These are phyloP conservation scores for Acromyrmex heyeri DNA, from an alignment of 1,140 invertebrate genomes.

Conservation along the genomic window DNA sequence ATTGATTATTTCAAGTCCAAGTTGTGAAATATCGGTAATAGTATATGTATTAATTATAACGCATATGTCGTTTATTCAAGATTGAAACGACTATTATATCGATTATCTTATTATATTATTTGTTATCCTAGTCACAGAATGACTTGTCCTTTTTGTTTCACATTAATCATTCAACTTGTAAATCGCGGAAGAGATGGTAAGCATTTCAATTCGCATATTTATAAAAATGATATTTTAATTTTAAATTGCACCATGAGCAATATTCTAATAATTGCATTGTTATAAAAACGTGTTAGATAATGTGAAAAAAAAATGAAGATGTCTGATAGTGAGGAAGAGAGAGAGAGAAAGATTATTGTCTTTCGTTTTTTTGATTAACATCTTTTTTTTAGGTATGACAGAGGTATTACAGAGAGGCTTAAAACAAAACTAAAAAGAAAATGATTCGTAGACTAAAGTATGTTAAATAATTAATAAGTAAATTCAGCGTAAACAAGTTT, in stretches of 20 bases:
- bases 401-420: neutral
- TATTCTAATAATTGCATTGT: neutral
- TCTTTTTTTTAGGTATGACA: neutral
- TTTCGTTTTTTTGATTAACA: slow-evolving; percentile 7
- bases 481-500: neutral
- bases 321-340: neutral
- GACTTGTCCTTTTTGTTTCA: slow-evolving; percentile 28
- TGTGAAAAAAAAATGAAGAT: neutral
- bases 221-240: slow-evolving; percentile 37
- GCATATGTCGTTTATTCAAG: neutral
- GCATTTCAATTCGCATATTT: neutral
- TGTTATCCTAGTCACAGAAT: neutral
- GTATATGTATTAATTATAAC: neutral
- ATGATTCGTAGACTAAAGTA: neutral
- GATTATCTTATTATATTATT: neutral
- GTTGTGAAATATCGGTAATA: neutral
- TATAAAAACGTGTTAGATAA: slow-evolving; percentile 10
- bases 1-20: neutral
- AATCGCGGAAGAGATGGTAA: neutral
- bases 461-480: neutral
- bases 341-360: neutral
- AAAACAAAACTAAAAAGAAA: neutral
- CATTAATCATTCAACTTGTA: neutral
- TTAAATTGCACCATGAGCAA: neutral
- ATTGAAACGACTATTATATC: neutral